These are phyloP conservation scores for Tridacna gigas DNA, from an alignment of 2,888 invertebrate species.

Conservation along the genomic window DNA sequence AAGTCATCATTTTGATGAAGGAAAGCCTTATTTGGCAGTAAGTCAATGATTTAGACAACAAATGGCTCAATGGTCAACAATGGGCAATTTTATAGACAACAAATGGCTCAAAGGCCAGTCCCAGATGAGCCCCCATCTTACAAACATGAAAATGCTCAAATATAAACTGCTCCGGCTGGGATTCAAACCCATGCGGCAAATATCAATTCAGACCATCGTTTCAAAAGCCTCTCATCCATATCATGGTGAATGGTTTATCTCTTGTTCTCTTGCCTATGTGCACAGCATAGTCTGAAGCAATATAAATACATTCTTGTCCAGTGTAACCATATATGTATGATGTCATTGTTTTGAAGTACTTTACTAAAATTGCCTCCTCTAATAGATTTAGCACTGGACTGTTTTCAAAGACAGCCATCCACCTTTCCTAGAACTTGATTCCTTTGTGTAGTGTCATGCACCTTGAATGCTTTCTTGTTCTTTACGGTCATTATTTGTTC, in stretches of 20 bases:
- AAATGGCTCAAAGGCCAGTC: no score
- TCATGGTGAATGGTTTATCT: conserved; percentile 37
- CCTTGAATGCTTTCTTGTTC: conserved; percentile 15
- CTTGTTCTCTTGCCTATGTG: conserved; percentile 31
- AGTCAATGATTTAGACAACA: no score
- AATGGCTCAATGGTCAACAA: no score
- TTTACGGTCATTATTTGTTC: conserved; percentile 9
- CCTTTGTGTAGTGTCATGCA: conserved; percentile 38
- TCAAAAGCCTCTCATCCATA: conserved; percentile 47
- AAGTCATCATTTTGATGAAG: no score
- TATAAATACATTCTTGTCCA: conserved; percentile 35
- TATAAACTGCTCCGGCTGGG: no score
- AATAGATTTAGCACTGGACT: conserved; percentile 9
- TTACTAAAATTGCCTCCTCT: conserved; percentile 23
- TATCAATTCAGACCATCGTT: conserved; percentile 17
- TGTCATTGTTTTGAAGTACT: conserved; percentile 42
- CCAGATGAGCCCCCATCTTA: no score
- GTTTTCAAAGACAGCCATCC: conserved; percentile 20
- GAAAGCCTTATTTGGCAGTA: no score
- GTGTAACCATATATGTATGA: conserved; percentile 39
- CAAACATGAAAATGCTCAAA: no score
- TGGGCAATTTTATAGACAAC: no score
- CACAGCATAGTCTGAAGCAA: conserved; percentile 39
- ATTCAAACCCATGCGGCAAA: no score
- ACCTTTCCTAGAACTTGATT: conserved; percentile 38